Conservation (phyloP, 2,888 invertebrate species). For the Epistrophe eligans region DNA sequence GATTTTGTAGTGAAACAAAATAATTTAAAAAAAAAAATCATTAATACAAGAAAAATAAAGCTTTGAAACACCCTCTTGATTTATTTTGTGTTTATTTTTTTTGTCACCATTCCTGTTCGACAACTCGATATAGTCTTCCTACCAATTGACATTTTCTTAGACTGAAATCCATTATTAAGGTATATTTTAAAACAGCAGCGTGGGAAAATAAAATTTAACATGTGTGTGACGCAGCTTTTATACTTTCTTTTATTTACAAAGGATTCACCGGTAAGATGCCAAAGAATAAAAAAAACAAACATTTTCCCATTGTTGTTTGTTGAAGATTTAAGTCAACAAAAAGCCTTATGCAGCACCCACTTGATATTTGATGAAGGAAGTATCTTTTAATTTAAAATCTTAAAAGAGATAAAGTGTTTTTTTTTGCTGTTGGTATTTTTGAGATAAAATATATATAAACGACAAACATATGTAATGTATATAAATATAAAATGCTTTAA, state of each 20-base stretch:
- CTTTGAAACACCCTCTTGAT: too few relatives aligned
- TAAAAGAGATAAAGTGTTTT: background rate
- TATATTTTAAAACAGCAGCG: background rate
- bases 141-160: background rate
- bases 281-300: background rate
- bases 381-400: conserved; percentile 12
- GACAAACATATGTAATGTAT: too few relatives aligned
- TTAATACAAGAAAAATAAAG: too few relatives aligned
- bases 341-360: background rate
- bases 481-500: background rate
- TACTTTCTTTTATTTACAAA: background rate
- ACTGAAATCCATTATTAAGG: background rate
- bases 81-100: background rate
- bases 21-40: too few relatives aligned
- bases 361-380: background rate
- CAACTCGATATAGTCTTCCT: background rate
- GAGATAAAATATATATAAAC: background rate
- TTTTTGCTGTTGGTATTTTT: background rate
- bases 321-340: conserved; percentile 14
- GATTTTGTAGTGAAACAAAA: too few relatives aligned
- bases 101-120: background rate
- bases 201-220: background rate
- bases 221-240: conserved; percentile 1
- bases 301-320: background rate
- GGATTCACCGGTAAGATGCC: background rate